Percentiles rank a stretch among this genome's conserved stretches.
phyloP scores from a whole-genome alignment of 1,140 invertebrate genomes.

The Drosophila yakuba region DNA sequence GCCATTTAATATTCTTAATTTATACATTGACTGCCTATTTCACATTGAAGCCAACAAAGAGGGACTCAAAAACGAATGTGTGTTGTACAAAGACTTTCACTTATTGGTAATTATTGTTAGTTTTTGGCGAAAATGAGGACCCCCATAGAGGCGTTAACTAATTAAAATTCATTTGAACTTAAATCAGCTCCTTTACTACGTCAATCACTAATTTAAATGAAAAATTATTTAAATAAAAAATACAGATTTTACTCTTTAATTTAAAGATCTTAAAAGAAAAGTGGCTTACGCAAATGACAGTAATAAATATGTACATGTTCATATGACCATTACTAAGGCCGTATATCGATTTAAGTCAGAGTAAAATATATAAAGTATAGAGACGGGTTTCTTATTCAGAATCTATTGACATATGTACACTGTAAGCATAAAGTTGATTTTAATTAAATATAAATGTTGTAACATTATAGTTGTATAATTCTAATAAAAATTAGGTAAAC shows the following conservation, averaged over 20 bases:
- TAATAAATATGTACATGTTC: no score
- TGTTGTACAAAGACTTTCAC: background rate
- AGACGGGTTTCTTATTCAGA: no score
- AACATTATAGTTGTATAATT: no score
- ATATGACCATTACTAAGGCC: no score
- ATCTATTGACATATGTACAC: background rate
- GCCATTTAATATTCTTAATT: constrained; percentile 8
- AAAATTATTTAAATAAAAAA: no score
- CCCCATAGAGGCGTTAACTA: constrained; percentile 14
- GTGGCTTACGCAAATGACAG: no score
- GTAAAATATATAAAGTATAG: no score
- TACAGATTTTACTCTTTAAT: background rate
- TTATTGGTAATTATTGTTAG: constrained; percentile 4
- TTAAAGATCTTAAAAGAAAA: background rate
- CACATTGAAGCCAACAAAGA: constrained; percentile 1
- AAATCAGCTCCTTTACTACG: background rate
- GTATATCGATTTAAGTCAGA: no score
- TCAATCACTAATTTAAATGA: no score
- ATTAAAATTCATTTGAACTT: constrained; percentile 1
- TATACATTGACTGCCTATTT: background rate
- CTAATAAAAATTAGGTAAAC: no score
- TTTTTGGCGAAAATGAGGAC: background rate
- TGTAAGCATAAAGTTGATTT: background rate
- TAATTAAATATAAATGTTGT: background rate
- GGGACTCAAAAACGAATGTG: constrained; percentile 2